phyloP scores from a whole-genome alignment of 2,888 invertebrate genomes.

The Ophion ellenae region DNA sequence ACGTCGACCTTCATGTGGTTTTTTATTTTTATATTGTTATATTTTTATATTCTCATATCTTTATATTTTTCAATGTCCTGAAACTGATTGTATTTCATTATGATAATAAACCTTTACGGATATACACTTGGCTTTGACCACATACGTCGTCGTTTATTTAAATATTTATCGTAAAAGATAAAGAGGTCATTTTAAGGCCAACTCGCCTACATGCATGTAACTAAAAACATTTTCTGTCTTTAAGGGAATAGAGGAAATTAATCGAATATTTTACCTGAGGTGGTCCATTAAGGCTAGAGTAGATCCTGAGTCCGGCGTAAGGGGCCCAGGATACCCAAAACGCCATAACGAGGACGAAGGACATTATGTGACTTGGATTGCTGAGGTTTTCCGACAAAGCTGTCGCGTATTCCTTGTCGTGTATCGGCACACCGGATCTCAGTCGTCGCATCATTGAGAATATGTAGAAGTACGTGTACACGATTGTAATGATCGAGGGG shows the following conservation, averaged over 20 bases:
- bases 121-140: too few species aligned
- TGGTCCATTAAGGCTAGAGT: conserved; percentile 85
- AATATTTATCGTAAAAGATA: too few species aligned
- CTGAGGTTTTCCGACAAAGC: conserved; percentile 95
- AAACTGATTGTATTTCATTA: too few species aligned
- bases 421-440: conserved; percentile 92
- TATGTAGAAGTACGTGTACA: conserved; percentile 97
- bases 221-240: too few species aligned
- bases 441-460: conserved; percentile 96
- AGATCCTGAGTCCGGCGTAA: conserved; percentile 92
- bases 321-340: conserved; percentile 98
- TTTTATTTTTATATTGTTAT: too few species aligned
- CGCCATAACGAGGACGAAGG: conserved; percentile 94
- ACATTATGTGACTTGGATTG: conserved; percentile 98
- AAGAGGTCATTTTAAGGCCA: too few species aligned
- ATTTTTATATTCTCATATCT: too few species aligned
- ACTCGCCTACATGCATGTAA: too few species aligned
- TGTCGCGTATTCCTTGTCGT: conserved; percentile 96
- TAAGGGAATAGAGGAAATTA: background rate
- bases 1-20: too few species aligned
- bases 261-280: conserved; percentile 76
- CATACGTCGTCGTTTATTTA: too few species aligned
- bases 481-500: conserved; percentile 97
- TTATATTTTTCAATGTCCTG: too few species aligned
- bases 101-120: too few species aligned